These are phyloP conservation scores for Brachionus paranguensis DNA, from an alignment of 1,140 invertebrate genomes.

Conservation along the genomic window DNA sequence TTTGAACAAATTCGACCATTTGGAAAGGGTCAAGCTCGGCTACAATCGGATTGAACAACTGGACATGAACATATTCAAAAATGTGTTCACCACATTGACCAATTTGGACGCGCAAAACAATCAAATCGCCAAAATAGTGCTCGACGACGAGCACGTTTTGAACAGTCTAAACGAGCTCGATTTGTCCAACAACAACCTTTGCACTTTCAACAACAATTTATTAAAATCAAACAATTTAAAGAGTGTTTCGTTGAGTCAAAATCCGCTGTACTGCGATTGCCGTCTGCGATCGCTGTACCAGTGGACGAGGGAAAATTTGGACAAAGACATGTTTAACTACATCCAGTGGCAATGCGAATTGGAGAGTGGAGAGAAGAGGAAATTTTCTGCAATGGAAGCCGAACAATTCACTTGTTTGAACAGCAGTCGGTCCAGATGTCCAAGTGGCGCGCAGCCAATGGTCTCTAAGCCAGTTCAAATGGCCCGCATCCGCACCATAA, in stretches of 20 bases:
- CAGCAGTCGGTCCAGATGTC: background rate
- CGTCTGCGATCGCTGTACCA: background rate
- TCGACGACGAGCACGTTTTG: background rate
- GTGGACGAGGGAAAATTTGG: background rate
- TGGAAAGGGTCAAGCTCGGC: constrained; percentile 14
- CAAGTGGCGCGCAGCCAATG: background rate
- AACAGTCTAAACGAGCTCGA: constrained; percentile 2
- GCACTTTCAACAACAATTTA: background rate
- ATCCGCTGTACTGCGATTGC: constrained; percentile 34
- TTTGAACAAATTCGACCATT: background rate
- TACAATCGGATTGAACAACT: background rate
- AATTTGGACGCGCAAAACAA: constrained; percentile 3
- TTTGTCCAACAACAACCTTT: background rate
- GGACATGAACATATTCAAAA: background rate
- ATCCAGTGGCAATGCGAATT: constrained; percentile 34
- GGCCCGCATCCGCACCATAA: background rate
- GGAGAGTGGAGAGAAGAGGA: background rate
- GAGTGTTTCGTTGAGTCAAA: background rate
- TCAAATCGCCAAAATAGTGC: background rate
- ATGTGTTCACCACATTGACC: background rate
- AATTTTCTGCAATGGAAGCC: background rate
- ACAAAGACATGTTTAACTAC: background rate
- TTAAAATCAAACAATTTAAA: background rate
- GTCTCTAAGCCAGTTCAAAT: background rate
- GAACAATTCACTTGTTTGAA: background rate